Base-by-base conservation (phyloP, 1,140 invertebrate genomes). In the Maniola jurtina region DNA sequence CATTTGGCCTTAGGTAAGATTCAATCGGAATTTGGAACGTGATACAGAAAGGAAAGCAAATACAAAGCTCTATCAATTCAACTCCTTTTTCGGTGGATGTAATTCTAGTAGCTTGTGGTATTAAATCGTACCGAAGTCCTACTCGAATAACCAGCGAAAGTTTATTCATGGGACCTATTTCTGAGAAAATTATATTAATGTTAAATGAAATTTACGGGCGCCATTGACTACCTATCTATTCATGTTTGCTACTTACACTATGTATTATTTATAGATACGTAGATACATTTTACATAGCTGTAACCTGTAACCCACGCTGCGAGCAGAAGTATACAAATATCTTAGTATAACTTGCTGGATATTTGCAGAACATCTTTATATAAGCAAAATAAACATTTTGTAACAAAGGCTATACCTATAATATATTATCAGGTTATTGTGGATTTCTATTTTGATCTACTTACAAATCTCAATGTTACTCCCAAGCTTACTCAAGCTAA, bases 121-220 rank as follows among this genome's bases (percentile, higher is more conserved):
- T 45, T 45, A n/a, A 25, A 7, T 40, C 38, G 38, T 6, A 40
- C 25, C 25, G 25, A 40, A 11, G 7, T 40, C 5, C 9, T 45
- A n/a, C 42, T 45, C 42, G 11, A 13, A 45, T 45, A 45, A 45
- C 42, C 42, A 45, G 42, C 42, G 42, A 45, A 45, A 45, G 42
- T 45, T 45, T 11, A 11, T 45, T 45, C 13, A 45, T 45, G 42
- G 42, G 38, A 40, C 7, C 5, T 11, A 45, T 45, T 45, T 9
- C 42, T 13, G 9, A n/a, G 5, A n/a, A n/a, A 11, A 45, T 45
- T 45, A 45, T 45, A 45, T 45, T 45, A 9, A 8, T 45, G 42
- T 45, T 5, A 9, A 45, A 45, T 45, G 42, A 45, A 45, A n/a
- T 13, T 45, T 38, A 38, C 10, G 38, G 6, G 38, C 7, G 10